These are phyloP conservation scores for Craseonycteris thonglongyai DNA, from an alignment of 2,113 vertebrate genomes.

Conservation along the genomic window DNA sequence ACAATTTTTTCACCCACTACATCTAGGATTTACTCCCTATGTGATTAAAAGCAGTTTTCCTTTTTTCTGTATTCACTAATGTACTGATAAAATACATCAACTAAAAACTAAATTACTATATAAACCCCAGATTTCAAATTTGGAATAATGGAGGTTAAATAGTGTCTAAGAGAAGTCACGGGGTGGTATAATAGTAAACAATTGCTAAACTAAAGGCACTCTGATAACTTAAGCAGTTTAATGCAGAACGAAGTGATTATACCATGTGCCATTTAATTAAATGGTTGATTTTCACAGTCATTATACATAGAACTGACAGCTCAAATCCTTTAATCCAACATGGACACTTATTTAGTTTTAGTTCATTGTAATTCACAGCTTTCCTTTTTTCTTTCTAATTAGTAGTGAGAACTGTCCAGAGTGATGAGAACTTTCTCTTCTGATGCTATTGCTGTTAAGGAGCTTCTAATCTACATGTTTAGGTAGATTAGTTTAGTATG, in stretches of 20 bases:
- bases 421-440: constrained; percentile 79
- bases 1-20: not conserved
- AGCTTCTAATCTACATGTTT: constrained; percentile 75
- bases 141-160: constrained; percentile 5
- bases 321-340: constrained; percentile 89
- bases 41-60: constrained; percentile 1
- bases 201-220: constrained; percentile 76
- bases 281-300: constrained; percentile 83
- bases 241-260: constrained; percentile 82
- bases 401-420: constrained; percentile 85
- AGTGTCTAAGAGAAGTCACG: constrained; percentile 26
- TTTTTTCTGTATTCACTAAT: not conserved
- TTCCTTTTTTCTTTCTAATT: constrained; percentile 81
- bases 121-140: constrained; percentile 31
- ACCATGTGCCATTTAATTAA: constrained; percentile 83
- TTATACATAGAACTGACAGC: constrained; percentile 86
- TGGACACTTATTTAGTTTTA: constrained; percentile 87
- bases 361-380: constrained; percentile 94
- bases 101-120: not conserved
- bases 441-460: constrained; percentile 74
- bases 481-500: constrained; percentile 52
- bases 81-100: not conserved
- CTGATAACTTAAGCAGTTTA: constrained; percentile 76
- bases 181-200: constrained; percentile 74
- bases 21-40: constrained; percentile 1